Evolutionary conservation across 2,113 vertebrate species (phyloP).

Genomic region (Lamprologus lemairii): DNA sequence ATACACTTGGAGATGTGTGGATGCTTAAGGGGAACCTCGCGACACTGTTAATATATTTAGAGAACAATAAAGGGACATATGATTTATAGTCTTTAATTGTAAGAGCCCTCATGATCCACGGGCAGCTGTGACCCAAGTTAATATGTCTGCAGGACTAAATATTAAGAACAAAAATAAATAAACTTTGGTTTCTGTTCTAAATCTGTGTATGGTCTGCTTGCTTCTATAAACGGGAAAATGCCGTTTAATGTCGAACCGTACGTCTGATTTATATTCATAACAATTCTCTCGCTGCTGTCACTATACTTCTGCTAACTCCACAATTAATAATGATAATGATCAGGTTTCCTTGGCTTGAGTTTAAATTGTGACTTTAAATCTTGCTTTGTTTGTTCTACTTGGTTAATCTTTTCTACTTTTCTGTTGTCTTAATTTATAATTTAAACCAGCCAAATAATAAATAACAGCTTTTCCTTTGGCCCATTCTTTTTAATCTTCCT

Average conservation of each 20-base stretch:
- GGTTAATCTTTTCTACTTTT: neutral
- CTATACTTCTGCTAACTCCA: neutral
- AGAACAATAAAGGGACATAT: neutral
- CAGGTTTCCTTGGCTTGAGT: neutral
- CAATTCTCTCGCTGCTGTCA: neutral
- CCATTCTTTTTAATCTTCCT: neutral
- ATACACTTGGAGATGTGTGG: neutral
- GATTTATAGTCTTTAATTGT: neutral
- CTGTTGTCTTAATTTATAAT: neutral
- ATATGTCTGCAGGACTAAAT: neutral
- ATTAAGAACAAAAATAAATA: neutral
- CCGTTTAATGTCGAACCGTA: neutral
- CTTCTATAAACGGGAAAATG: neutral
- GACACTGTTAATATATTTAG: neutral
- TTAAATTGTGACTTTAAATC: neutral
- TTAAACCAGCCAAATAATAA: neutral
- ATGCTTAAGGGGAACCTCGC: neutral
- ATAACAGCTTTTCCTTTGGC: neutral
- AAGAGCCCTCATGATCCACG: neutral
- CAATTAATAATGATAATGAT: neutral
- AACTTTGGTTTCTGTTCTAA: neutral
- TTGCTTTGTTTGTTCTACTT: neutral
- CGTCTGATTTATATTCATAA: neutral
- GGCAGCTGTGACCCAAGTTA: neutral
- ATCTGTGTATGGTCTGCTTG: neutral